Evolutionary conservation across 2,888 invertebrate genomes (phyloP).

Genomic region (Tetragonula carbonaria): DNA sequence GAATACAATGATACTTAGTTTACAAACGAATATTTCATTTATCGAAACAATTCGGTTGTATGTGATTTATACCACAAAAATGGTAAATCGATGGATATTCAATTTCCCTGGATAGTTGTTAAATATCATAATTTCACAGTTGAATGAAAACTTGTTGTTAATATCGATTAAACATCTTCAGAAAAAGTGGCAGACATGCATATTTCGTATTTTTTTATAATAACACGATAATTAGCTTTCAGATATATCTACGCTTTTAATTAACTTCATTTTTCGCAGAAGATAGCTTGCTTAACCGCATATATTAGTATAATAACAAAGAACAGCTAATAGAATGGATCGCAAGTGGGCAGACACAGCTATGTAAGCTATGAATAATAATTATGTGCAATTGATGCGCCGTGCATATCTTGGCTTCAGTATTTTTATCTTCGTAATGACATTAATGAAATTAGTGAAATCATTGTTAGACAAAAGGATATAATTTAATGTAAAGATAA

Average conservation of each 20-base stretch:
- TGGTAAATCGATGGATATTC: not conserved
- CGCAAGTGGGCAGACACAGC: constrained; percentile 59
- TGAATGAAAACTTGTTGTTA: not conserved
- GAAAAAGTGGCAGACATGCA: not conserved
- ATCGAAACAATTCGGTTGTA: not conserved
- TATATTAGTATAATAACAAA: constrained; percentile 36
- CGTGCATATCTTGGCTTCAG: constrained; percentile 33
- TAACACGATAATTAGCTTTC: not conserved
- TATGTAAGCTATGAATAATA: constrained; percentile 65
- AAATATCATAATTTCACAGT: not conserved
- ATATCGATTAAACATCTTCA: not conserved
- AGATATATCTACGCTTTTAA: not conserved
- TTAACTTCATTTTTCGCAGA: not conserved
- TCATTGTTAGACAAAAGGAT: no score
- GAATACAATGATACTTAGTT: not conserved
- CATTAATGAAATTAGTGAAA: not conserved
- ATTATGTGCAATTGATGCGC: constrained; percentile 52
- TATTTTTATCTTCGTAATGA: constrained; percentile 12
- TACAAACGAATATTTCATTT: not conserved
- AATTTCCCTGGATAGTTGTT: not conserved
- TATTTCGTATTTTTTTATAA: not conserved
- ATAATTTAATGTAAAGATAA: no score
- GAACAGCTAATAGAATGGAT: constrained; percentile 53
- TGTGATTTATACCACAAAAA: not conserved
- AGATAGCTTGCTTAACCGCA: constrained; percentile 19